A percentile compares a stretch with the other conserved stretches of the same genome.
phyloP scores from a whole-genome alignment of 2,797 vertebrate species.

The Caiman crocodilus region DNA sequence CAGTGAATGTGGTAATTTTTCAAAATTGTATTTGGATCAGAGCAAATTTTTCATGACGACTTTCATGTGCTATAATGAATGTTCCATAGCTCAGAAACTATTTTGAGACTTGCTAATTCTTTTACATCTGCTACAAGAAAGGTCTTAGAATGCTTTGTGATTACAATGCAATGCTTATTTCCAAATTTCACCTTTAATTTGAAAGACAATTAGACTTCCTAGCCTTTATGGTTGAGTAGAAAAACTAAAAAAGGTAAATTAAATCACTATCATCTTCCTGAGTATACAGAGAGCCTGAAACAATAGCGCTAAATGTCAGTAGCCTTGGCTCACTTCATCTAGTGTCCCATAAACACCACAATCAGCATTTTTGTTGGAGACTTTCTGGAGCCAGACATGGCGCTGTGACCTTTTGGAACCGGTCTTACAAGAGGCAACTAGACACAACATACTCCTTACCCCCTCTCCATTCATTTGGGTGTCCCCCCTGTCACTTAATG shows the following conservation, averaged over 20 bases:
- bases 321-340: not conserved
- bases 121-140: conserved; percentile 30
- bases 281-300: not conserved
- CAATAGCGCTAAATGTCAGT: not conserved
- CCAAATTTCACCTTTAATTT: not conserved
- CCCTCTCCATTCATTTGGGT: not conserved
- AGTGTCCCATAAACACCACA: not conserved
- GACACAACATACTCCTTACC: not conserved
- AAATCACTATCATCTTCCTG: conserved; percentile 6
- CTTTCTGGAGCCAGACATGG: not conserved
- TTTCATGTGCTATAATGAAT: not conserved
- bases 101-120: conserved; percentile 27
- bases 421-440: not conserved
- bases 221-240: not conserved
- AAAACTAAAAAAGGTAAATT: conserved; percentile 1
- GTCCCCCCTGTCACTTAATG: not conserved
- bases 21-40: conserved; percentile 45
- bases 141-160: conserved; percentile 29
- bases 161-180: not conserved
- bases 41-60: conserved; percentile 48
- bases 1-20: not conserved
- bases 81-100: conserved; percentile 27
- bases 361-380: not conserved
- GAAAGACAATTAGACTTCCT: not conserved
- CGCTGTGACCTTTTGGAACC: not conserved